phyloP scores from a whole-genome alignment of 92 coral and sea anemone genomes.

The Parazoanthus atlanticus region DNA sequence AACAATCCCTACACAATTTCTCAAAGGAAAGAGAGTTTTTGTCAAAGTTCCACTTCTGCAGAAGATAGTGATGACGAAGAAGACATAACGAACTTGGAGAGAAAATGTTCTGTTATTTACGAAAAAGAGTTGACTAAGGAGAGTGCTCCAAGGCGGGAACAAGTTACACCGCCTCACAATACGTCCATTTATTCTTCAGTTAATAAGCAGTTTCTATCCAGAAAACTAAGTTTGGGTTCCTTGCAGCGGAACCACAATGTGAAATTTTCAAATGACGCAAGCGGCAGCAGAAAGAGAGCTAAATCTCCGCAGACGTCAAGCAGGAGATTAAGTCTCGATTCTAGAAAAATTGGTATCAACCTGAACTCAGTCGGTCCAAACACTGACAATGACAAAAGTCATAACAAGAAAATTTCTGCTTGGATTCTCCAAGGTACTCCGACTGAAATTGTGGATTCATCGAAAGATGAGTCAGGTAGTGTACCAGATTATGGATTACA shows the following conservation, averaged over 20 bases:
- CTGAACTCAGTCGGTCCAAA: neutral
- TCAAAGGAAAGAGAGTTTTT: neutral
- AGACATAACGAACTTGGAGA: neutral
- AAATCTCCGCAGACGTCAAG: neutral
- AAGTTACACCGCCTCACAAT: neutral
- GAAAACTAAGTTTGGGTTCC: conserved; percentile 4
- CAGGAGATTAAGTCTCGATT: conserved; percentile 20
- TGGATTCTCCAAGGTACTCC: neutral
- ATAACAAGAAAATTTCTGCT: neutral
- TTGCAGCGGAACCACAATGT: neutral
- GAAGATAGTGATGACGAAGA: neutral
- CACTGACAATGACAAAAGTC: neutral
- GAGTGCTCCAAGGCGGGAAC: neutral
- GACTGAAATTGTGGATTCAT: neutral
- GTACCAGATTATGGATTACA: neutral
- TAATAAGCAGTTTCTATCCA: neutral
- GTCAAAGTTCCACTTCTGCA: neutral
- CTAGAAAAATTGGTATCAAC: neutral
- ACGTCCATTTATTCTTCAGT: neutral
- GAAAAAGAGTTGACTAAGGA: neutral
- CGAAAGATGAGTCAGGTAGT: too few species aligned
- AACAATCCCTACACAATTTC: neutral
- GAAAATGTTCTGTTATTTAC: neutral
- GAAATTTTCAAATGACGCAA: neutral
- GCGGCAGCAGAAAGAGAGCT: neutral